A percentile compares a stretch with the other conserved stretches of the same genome.
Conservation (phyloP, 1,140 invertebrate genomes). For the Carposina sasakii region DNA sequence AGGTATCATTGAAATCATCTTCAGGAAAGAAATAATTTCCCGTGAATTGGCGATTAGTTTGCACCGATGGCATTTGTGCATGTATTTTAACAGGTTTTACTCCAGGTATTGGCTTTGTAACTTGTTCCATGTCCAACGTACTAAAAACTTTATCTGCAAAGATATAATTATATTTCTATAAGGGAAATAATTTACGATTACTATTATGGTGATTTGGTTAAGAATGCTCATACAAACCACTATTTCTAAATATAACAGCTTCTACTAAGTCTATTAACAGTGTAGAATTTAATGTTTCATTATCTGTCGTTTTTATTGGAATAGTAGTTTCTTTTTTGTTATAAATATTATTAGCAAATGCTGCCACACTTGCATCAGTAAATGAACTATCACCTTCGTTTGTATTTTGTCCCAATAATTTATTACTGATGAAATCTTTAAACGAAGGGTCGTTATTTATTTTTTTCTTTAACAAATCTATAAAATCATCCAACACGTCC, state of each 20-base stretch:
- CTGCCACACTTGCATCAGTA: slow-evolving; percentile 44
- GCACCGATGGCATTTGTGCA: slow-evolving; percentile 48
- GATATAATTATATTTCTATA: slow-evolving; percentile 3
- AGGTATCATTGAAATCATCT: slow-evolving; percentile 33
- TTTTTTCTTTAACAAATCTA: slow-evolving; percentile 52
- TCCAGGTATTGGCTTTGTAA: slow-evolving; percentile 18
- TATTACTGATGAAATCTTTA: slow-evolving; percentile 40
- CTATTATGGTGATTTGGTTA: too few species aligned
- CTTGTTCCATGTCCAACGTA: slow-evolving; percentile 14
- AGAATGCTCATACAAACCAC: slow-evolving; percentile 31
- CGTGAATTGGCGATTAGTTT: slow-evolving; percentile 45
- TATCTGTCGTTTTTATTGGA: slow-evolving; percentile 28
- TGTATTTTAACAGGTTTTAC: slow-evolving; percentile 44
- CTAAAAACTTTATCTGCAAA: slow-evolving; percentile 39
- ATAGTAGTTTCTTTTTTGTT: slow-evolving; percentile 35
- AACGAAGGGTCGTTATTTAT: slow-evolving; percentile 45
- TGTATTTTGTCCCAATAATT: too few species aligned
- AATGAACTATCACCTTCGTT: slow-evolving; percentile 29
- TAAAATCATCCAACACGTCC: slow-evolving; percentile 48
- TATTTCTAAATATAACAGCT: slow-evolving; percentile 55
- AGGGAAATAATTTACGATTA: too few species aligned
- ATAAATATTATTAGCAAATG: slow-evolving; percentile 49
- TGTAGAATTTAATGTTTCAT: slow-evolving; percentile 51
- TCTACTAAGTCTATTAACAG: slow-evolving; percentile 56
- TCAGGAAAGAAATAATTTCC: slow-evolving; percentile 65